Evolutionary conservation across 2,888 invertebrate species (phyloP), one percentile per base, ranked within the genome.

Genomic region (Sisyra nigra): DNA sequence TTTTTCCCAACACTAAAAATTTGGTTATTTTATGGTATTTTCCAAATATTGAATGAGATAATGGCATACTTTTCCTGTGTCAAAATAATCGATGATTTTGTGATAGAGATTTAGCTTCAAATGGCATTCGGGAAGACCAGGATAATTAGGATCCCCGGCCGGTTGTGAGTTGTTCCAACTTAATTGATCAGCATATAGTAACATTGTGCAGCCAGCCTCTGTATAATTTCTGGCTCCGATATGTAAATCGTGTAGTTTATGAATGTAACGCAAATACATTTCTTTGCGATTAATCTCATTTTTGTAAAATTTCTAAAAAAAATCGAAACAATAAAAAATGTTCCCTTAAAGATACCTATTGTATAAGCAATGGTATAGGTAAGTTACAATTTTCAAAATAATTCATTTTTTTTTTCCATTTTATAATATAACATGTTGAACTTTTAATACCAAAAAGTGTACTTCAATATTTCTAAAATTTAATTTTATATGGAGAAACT

Each of bases 241-340:
- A 62, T 96, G 94, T 10, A 96, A 71, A 57, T 92, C 89, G 58
- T 89, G 89, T 30, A 96, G 66, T 59, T 93, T 93, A 66, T 93
- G 92, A 48, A 96, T 92, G 63, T 96, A 96, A 42, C 86, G 79
- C 40, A 93, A 67, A 62, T 94, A 96, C 88, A 94, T 91, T 63
- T 93, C 92, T 55, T 91, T 87, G 17, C 92, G 74, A 55, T 93
- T 89, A 50, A 92, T 89, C 66, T 93, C 92, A 58, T 88, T 89
- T 61, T 92, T 91, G 68, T 94, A 94, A 61, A 94, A 96, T 57
- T 93, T 92, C 85, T 87, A 68, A 29, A 41, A 14, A 13, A 40
- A 40, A 15, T 9, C 24, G 24, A 24, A 5, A 24, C 7, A n/a
- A n/a, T n/a, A n/a, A n/a, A n/a, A n/a, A n/a, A n/a, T n/a, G n/a